phyloP scores from a whole-genome alignment of 1,140 invertebrate species.

The Drosophila punjabiensis region DNA sequence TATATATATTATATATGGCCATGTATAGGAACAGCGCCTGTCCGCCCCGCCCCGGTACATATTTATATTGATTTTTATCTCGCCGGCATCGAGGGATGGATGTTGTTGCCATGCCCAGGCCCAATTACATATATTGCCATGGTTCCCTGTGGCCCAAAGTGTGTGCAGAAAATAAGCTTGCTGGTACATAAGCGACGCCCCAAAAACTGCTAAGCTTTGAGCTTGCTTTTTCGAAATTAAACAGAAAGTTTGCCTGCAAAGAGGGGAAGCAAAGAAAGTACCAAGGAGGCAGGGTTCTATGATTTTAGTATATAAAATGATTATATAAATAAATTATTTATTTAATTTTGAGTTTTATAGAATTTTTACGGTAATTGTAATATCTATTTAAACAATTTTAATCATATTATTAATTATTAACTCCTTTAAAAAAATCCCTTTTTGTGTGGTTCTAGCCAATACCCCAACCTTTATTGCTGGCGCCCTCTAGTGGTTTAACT shows the following conservation, averaged over 20 bases:
- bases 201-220: slow-evolving; percentile 55
- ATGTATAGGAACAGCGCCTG: slow-evolving; percentile 30
- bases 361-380: rapidly evolving
- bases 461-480: slow-evolving; percentile 36
- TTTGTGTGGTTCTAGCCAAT: slow-evolving; percentile 22
- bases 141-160: slow-evolving; percentile 14
- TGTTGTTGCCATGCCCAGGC: slow-evolving; percentile 52
- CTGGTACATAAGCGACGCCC: slow-evolving; percentile 65
- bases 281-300: no score
- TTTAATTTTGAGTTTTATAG: rapidly evolving
- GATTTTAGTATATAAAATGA: no score
- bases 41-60: slow-evolving; percentile 37
- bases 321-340: no score
- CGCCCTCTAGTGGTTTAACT: slow-evolving; percentile 41
- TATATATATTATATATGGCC: slow-evolving; percentile 29
- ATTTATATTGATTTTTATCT: slow-evolving; percentile 80
- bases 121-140: slow-evolving; percentile 27
- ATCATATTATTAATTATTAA: background rate
- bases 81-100: slow-evolving; percentile 72
- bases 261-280: slow-evolving; percentile 28
- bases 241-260: slow-evolving; percentile 22
- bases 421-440: slow-evolving; percentile 6
- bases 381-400: background rate
- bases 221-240: slow-evolving; percentile 64
- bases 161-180: slow-evolving; percentile 57